Evolutionary conservation across 2,888 invertebrate species (phyloP), one percentile per base, ranked within the genome.

Genomic region (Ennomos fuscantarius): DNA sequence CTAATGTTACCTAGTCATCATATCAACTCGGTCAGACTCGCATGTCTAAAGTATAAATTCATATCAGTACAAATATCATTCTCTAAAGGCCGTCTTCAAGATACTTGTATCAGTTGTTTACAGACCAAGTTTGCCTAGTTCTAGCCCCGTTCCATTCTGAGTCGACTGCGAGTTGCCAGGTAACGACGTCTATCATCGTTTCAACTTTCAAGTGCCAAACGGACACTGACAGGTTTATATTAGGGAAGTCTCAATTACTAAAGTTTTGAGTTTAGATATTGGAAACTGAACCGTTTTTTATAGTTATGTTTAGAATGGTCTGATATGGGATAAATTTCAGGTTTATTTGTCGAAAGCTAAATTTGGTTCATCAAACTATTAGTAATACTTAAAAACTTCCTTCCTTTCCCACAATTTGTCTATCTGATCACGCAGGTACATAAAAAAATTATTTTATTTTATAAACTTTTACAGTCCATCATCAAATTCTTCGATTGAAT

Each of bases 61-160:
- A 24, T n/a, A 10, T 8, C 12, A 36, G 9, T 34, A 31, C 15
- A 31, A 37, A 43, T 34, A 48, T 32, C 46, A 46, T 39, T 34
- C 10, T 35, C 44, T 15, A 34, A 40, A 33, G 11, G 11, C 31
- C 34, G 12, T 47, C 55, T 54, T 42, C 24, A n/a, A 15, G 39
- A 46, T 41, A 43, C 42, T 48, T 35, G 24, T 46, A 9, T 47
- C 34, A 43, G 37, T 52, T 35, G 52, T 47, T 36, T 43, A 40
- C n/a, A 33, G 43, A 53, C 48, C 58, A 49, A 53, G 58, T 58
- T 58, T 45, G 58, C 36, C 47, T 44, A 41, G 53, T 51, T 36
- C 42, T 37, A 31, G 49, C 37, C 37, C 39, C 34, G 24, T 24
- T 24, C 51, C 51, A 51, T 51, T 50, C 45, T 31, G 35, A 24